Conservation (phyloP, 2,888 invertebrate genomes). For the Netelia melanura region DNA sequence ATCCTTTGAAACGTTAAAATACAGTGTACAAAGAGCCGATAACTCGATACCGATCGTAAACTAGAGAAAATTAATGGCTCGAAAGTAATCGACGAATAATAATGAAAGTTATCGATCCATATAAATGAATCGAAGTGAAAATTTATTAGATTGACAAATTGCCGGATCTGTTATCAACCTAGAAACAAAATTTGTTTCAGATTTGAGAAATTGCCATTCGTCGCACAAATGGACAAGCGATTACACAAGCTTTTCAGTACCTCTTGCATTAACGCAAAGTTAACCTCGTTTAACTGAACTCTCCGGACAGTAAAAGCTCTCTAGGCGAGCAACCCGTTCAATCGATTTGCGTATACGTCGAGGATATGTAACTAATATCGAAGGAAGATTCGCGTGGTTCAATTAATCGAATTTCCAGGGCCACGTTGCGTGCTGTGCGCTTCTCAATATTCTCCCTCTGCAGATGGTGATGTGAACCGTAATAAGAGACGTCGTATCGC, state of each 20-base stretch:
- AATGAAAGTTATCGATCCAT: not conserved
- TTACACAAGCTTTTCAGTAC: not conserved
- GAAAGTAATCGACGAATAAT: not conserved
- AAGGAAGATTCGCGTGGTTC: constrained; percentile 65
- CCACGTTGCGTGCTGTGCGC: constrained; percentile 47
- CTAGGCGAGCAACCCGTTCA: constrained; percentile 25
- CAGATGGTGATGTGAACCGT: not conserved
- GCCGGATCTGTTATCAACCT: too few species aligned
- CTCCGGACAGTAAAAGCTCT: not conserved
- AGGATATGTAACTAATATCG: constrained; percentile 68
- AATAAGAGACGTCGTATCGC: not conserved
- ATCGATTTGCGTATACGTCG: constrained; percentile 47
- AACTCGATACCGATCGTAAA: not conserved
- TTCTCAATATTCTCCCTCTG: not conserved
- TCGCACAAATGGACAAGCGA: not conserved
- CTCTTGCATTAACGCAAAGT: constrained; percentile 4
- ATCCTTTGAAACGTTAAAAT: not conserved
- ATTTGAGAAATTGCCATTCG: not conserved
- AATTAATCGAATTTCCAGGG: constrained; percentile 66
- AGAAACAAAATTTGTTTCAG: too few species aligned
- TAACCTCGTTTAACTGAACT: constrained; percentile 1
- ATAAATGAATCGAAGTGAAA: not conserved
- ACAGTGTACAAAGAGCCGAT: not conserved
- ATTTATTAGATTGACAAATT: not conserved
- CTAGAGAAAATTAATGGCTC: not conserved